Evolutionary conservation across 2,888 invertebrate species (phyloP).

Genomic region (Malthinus flaveolus): DNA sequence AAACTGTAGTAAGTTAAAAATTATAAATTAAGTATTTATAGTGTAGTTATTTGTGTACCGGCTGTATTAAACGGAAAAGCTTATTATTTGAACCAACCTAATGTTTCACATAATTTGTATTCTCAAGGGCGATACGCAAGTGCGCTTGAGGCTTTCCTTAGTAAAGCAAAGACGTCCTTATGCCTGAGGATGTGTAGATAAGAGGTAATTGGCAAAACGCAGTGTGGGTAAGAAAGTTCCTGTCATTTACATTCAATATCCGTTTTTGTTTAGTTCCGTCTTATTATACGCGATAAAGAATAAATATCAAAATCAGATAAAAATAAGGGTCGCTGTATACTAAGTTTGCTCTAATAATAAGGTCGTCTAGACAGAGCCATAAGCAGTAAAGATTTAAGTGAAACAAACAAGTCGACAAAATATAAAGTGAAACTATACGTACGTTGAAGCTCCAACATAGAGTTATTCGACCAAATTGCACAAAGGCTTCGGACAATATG

Average conservation of each 20-base stretch:
- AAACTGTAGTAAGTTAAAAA: too few relatives aligned
- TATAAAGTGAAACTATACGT: constrained; percentile 9
- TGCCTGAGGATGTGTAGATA: constrained; percentile 23
- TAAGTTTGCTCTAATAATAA: constrained; percentile 16
- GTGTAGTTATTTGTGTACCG: constrained; percentile 21
- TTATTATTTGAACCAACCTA: constrained; percentile 24
- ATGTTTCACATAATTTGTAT: constrained; percentile 23
- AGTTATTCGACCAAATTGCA: constrained; percentile 9
- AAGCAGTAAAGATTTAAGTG: constrained; percentile 14
- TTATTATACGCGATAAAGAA: constrained; percentile 12
- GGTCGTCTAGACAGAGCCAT: constrained; percentile 22
- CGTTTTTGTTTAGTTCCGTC: constrained; percentile 11
- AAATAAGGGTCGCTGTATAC: constrained; percentile 8
- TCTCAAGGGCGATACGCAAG: constrained; percentile 17
- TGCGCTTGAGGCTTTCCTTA: constrained; percentile 10
- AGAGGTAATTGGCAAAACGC: constrained; percentile 16
- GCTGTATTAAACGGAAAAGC: constrained; percentile 23
- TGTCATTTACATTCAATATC: constrained; percentile 15
- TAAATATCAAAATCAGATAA: constrained; percentile 15
- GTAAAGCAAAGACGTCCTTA: constrained; percentile 8
- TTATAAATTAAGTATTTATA: constrained; percentile 1
- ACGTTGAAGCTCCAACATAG: neutral
- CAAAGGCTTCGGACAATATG: neutral
- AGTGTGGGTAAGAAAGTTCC: constrained; percentile 5
- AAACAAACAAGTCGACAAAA: constrained; percentile 26